These are phyloP conservation scores for Clinocottus analis DNA, from an alignment of 2,113 vertebrate species.

Conservation along the genomic window DNA sequence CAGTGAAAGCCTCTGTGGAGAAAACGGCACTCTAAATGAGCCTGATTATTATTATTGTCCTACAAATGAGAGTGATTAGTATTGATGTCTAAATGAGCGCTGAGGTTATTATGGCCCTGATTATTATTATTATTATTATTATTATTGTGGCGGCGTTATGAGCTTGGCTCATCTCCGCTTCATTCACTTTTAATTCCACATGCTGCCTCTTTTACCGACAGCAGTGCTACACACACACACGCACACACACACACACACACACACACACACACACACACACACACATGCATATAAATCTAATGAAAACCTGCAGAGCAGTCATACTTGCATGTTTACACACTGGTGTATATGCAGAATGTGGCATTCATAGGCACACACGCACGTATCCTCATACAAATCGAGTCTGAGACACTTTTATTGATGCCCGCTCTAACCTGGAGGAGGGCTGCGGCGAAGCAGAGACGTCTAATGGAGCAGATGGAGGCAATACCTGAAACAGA, in stretches of 20 bases:
- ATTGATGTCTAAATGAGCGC: conserved; percentile 83
- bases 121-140: conserved; percentile 78
- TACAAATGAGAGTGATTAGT: conserved; percentile 84
- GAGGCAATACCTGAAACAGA: conserved; percentile 51
- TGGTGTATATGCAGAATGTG: neutral
- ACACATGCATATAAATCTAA: conserved; percentile 25
- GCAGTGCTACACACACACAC: conserved; percentile 33
- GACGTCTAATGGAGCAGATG: conserved; percentile 62
- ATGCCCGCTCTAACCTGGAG: conserved; percentile 33
- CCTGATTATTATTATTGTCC: conserved; percentile 83
- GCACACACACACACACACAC: conserved; percentile 12
- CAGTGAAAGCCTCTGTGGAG: conserved; percentile 74
- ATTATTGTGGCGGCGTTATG: conserved; percentile 68
- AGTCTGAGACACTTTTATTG: neutral
- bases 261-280: conserved; percentile 25
- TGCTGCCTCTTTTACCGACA: conserved; percentile 66
- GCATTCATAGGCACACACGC: neutral
- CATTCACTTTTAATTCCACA: conserved; percentile 81
- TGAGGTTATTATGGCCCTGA: conserved; percentile 76
- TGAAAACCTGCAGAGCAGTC: conserved; percentile 22
- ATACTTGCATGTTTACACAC: neutral
- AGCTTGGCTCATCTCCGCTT: conserved; percentile 67
- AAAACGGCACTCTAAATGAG: conserved; percentile 77
- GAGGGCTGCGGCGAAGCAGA: neutral
- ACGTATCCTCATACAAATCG: neutral